Evolutionary conservation across 2,888 invertebrate species (phyloP).

Genomic region (Protonemura montana): DNA sequence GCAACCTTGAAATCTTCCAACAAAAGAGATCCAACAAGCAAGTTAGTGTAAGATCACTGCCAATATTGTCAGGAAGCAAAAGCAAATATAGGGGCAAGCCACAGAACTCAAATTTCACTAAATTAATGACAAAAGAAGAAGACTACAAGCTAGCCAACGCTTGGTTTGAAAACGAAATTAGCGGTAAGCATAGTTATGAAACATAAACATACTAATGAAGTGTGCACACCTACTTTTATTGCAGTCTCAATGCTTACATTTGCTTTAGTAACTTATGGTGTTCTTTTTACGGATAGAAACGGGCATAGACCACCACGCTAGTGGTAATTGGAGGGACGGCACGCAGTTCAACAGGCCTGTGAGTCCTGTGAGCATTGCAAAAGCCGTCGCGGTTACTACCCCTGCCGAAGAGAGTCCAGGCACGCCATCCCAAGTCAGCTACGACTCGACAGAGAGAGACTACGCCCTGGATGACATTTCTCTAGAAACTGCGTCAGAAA

Average conservation of each 20-base stretch:
- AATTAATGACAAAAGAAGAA: not conserved
- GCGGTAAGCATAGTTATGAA: not conserved
- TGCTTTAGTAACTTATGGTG: not conserved
- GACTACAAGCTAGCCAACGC: not conserved
- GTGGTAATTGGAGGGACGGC: not conserved
- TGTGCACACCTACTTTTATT: not conserved
- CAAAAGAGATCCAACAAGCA: not conserved
- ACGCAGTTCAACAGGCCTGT: not conserved
- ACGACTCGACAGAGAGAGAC: not conserved
- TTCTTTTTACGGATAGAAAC: not conserved
- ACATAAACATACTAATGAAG: no score
- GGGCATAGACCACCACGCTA: not conserved
- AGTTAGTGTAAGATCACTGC: not conserved
- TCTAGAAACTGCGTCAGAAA: not conserved
- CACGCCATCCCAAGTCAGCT: not conserved
- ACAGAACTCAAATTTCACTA: not conserved
- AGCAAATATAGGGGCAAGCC: no score
- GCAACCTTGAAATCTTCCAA: not conserved
- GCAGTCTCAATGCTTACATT: not conserved
- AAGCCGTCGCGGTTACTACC: not conserved
- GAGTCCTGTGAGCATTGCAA: not conserved
- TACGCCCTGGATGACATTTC: not conserved
- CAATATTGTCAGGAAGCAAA: not conserved
- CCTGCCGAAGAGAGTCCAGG: not conserved
- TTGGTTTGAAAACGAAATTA: not conserved